Evolutionary conservation across 2,888 invertebrate genomes (phyloP), one percentile per base, ranked within the genome.

Genomic region (Notodonta ziczac): DNA sequence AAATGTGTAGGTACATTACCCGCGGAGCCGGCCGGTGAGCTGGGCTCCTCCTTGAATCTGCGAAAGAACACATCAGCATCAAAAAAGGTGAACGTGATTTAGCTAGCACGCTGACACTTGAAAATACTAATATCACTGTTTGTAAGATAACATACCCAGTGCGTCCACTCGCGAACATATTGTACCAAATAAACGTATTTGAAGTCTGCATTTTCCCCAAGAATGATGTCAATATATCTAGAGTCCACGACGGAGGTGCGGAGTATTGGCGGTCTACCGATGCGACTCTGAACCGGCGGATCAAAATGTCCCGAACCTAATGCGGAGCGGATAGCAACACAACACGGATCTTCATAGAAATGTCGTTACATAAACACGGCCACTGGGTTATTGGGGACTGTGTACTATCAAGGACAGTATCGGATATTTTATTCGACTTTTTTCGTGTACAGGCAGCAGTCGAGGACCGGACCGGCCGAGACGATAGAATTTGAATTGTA

Each of bases 41-140:
- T 69, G 2, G 87, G 85, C 57, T 90, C 89, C 59, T 89, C 91
- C 67, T 87, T 89, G 69, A 90, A 90, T 65, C 90, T 90, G 85
- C 48, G 77, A 83, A 79, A 60, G 71, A 74, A 71, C 13, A 61
- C 60, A 52, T 52, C 50, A 51, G 55, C 56, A 39, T 48, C 14
- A 14, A 48, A 42, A n/a, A 4, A 42, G 24, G 24, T 9, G 42
- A 42, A 42, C 42, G 42, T 42, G n/a, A 24, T 24, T 24, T 24
- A 24, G 24, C 24, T 24, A 24, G 24, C 24, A 24, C 24, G 42
- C 42, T 7, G 12, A 10, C 6, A 42, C 42, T 9, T 7, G 12
- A 4, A 42, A 4, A 48, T 48, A 48, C 14, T 48, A 4, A 4
- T 48, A 48, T 24, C 24, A 48, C 10, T 6, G 0, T 42, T 42